phyloP scores from a whole-genome alignment of 1,140 invertebrate genomes.

The Drosophila bocqueti region DNA sequence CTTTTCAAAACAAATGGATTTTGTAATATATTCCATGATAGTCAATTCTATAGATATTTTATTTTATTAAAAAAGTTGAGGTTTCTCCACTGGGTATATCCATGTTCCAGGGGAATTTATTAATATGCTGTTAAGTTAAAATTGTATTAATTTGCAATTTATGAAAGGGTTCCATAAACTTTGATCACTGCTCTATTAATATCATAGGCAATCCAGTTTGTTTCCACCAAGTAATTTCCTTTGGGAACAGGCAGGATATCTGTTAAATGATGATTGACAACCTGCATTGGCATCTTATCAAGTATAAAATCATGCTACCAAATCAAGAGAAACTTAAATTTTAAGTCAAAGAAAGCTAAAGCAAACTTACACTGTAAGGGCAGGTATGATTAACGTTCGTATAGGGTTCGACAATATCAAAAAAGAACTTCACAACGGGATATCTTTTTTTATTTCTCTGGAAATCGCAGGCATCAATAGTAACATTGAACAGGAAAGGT shows the following conservation, averaged over 20 bases:
- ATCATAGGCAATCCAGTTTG: constrained; percentile 1
- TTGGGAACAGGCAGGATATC: constrained; percentile 8
- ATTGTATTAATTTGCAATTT: not conserved
- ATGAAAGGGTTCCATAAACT: constrained; percentile 6
- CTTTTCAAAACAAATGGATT: no score
- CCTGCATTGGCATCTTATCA: not conserved
- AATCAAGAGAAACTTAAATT: no score
- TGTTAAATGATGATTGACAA: not conserved
- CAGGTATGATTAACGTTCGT: constrained; percentile 13
- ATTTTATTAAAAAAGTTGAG: no score
- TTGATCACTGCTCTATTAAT: not conserved
- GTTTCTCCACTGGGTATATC: no score
- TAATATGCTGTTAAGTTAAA: no score
- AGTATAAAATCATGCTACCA: not conserved
- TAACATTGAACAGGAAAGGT: constrained; percentile 15
- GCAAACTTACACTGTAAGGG: constrained; percentile 12
- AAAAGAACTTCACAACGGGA: not conserved
- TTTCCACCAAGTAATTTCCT: constrained; percentile 10
- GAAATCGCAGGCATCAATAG: constrained; percentile 10
- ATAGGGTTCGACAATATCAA: not conserved
- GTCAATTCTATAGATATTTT: no score
- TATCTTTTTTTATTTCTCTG: not conserved
- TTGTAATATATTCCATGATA: no score
- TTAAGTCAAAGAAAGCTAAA: not conserved
- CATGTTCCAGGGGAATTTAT: no score